Percentiles rank a stretch among this genome's conserved stretches.
Evolutionary conservation across 2,888 invertebrate species (phyloP).

Genomic region (Caenorhabditis imperialis): DNA sequence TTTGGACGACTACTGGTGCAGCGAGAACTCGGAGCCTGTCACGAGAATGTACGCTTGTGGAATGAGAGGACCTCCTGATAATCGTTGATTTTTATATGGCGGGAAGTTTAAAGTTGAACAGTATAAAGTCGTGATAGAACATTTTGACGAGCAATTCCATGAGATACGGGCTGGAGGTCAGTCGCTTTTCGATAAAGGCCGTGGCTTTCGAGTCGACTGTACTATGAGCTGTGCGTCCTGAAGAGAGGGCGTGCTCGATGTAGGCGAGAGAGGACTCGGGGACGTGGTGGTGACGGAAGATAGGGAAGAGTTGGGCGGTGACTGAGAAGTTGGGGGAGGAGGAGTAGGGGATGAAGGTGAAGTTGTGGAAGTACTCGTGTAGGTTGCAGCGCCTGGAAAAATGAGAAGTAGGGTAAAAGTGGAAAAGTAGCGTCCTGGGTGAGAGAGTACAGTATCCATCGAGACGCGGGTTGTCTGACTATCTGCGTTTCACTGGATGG

Average conservation of each 20-base stretch:
- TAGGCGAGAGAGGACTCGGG: slow-evolving; percentile 35
- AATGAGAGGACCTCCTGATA: no score
- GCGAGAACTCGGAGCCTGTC: neutral
- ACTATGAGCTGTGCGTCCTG: slow-evolving; percentile 55
- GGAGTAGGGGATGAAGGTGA: slow-evolving; percentile 45
- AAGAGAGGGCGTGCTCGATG: slow-evolving; percentile 21
- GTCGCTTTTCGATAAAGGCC: slow-evolving; percentile 34
- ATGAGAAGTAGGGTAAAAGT: neutral
- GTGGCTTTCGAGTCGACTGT: slow-evolving; percentile 56
- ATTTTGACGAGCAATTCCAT: slow-evolving; percentile 72
- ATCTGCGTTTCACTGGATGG: no score
- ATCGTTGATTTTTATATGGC: slow-evolving; percentile 32
- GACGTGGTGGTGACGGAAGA: slow-evolving; percentile 34
- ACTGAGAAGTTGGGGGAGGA: slow-evolving; percentile 29
- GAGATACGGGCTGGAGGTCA: slow-evolving; percentile 62
- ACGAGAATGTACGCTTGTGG: no score
- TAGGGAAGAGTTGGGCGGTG: slow-evolving; percentile 27
- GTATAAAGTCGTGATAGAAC: slow-evolving; percentile 71
- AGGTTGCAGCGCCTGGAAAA: slow-evolving; percentile 52
- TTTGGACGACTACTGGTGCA: neutral
- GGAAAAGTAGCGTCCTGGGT: neutral
- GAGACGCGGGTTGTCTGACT: no score
- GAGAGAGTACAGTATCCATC: no score
- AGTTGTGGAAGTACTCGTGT: slow-evolving; percentile 31
- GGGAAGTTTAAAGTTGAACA: slow-evolving; percentile 65